Conservation (phyloP, 2,888 invertebrate species). For the Girardia tigrina region DNA sequence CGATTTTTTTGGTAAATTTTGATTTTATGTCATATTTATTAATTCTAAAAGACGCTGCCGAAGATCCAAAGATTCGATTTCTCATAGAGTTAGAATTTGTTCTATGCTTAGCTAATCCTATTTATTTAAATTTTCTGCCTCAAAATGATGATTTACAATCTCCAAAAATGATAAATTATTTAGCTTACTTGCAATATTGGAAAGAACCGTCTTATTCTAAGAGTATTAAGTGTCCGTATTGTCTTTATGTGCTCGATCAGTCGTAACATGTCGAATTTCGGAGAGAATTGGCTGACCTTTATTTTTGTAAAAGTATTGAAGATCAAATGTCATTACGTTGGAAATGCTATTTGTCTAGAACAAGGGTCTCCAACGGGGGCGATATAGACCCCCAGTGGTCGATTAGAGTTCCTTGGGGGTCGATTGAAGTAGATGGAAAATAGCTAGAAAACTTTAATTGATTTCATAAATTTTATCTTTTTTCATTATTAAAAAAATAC, state of each 20-base stretch:
- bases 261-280: conserved; percentile 91
- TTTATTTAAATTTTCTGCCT: conserved; percentile 93
- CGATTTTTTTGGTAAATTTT: not conserved
- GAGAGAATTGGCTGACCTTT: conserved; percentile 80
- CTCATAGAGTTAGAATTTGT: conserved; percentile 97
- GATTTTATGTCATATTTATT: not conserved
- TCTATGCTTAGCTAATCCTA: conserved; percentile 95
- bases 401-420: too few species aligned
- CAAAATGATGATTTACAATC: conserved; percentile 93
- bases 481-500: too few species aligned
- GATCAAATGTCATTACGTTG: conserved; percentile 91
- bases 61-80: conserved; percentile 32
- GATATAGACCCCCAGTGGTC: too few species aligned
- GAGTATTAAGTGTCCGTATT: conserved; percentile 92
- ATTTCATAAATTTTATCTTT: too few species aligned
- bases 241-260: conserved; percentile 81
- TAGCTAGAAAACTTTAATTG: too few species aligned
- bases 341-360: conserved; percentile 93
- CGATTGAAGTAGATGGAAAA: too few species aligned
- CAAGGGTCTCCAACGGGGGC: too few species aligned
- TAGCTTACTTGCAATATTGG: conserved; percentile 91
- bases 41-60: not conserved
- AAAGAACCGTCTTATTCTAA: conserved; percentile 91
- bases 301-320: conserved; percentile 91
- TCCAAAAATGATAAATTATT: conserved; percentile 78